Conservation (phyloP, 2,113 vertebrate species). For the Pelecanus crispus region DNA sequence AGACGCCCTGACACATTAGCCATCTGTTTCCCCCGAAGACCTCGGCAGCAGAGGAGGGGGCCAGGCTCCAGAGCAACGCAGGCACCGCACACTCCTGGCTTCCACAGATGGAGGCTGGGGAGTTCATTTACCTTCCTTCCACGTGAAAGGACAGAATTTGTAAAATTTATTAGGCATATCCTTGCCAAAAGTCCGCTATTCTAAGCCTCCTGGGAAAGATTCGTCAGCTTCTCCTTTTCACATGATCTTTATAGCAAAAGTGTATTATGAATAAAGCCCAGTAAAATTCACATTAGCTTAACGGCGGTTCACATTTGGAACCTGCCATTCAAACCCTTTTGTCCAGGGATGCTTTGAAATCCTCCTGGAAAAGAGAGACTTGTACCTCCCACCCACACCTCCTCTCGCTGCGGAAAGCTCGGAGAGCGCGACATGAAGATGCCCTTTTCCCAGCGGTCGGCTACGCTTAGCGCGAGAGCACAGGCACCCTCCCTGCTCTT, state of each 20-base stretch:
- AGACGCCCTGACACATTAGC: neutral
- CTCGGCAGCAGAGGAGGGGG: neutral
- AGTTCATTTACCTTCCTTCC: neutral
- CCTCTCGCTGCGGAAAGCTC: neutral
- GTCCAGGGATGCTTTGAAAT: neutral
- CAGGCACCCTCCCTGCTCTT: neutral
- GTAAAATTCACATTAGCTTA: neutral
- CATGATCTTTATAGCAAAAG: neutral
- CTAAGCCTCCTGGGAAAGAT: neutral
- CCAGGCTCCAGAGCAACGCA: neutral
- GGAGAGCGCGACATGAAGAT: fast-evolving
- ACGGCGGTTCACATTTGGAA: fast-evolving
- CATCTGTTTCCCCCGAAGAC: neutral
- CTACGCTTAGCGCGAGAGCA: neutral
- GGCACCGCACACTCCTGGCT: neutral
- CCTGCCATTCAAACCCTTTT: neutral
- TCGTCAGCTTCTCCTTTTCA: neutral
- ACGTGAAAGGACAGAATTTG: neutral
- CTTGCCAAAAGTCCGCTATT: neutral
- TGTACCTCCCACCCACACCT: neutral
- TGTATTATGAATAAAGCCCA: neutral
- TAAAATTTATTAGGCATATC: neutral
- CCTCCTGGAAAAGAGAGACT: neutral
- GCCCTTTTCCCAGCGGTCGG: neutral
- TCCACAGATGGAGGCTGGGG: neutral